Percentiles rank a stretch among this genome's conserved stretches.
phyloP scores from a whole-genome alignment of 2,888 invertebrate species.

The Dorcus parallelipipedus region DNA sequence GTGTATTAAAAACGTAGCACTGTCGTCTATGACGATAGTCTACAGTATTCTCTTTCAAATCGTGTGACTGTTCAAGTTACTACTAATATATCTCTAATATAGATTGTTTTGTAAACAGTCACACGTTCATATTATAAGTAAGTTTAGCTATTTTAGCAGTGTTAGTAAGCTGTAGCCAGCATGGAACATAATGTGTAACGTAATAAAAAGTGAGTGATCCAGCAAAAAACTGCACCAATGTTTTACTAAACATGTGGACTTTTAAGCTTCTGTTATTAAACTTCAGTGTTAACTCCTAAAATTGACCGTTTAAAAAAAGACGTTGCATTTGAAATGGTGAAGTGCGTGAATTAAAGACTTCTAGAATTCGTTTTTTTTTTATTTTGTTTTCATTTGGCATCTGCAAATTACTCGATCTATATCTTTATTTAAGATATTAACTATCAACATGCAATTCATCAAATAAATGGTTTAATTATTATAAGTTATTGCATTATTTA shows the following conservation, averaged over 20 bases:
- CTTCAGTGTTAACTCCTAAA: slow-evolving; percentile 20
- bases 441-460: slow-evolving; percentile 33
- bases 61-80: slow-evolving; percentile 4
- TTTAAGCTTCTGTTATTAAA: slow-evolving; percentile 22
- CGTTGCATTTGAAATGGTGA: slow-evolving; percentile 9
- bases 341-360: slow-evolving; percentile 22
- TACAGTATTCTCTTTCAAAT: slow-evolving; percentile 1
- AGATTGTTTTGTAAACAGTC: slow-evolving; percentile 17
- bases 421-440: slow-evolving; percentile 25
- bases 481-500: slow-evolving; percentile 17
- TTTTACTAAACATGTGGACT: slow-evolving; percentile 21
- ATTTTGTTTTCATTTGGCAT: slow-evolving; percentile 11
- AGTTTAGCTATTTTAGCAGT: slow-evolving; percentile 32
- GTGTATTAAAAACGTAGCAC: slow-evolving; percentile 7
- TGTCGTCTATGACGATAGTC: not conserved
- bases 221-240: slow-evolving; percentile 20
- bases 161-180: slow-evolving; percentile 33
- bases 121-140: slow-evolving; percentile 23
- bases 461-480: slow-evolving; percentile 43
- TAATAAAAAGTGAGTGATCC: slow-evolving; percentile 21
- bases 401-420: slow-evolving; percentile 15
- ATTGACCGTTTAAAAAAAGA: slow-evolving; percentile 11
- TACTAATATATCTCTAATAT: slow-evolving; percentile 8
- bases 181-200: slow-evolving; percentile 23
- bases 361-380: slow-evolving; percentile 20